These are phyloP conservation scores for Teleogryllus oceanicus DNA, from an alignment of 2,888 invertebrate genomes.

Conservation along the genomic window DNA sequence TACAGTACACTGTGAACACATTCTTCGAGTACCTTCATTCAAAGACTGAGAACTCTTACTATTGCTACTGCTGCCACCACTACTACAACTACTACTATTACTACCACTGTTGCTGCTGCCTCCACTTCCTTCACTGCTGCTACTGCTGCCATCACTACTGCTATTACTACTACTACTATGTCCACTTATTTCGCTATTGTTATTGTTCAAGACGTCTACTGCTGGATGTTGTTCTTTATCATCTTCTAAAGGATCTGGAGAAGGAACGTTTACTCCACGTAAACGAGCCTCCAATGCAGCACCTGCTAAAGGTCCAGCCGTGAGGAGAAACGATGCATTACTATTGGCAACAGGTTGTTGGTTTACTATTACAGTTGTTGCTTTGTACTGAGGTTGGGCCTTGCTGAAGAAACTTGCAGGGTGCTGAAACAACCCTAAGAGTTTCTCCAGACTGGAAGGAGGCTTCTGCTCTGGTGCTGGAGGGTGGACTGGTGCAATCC, in stretches of 20 bases:
- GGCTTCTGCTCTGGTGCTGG: constrained; percentile 48
- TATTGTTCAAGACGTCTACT: constrained; percentile 26
- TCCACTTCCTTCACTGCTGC: neutral
- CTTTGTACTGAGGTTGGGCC: constrained; percentile 28
- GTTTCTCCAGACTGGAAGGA: constrained; percentile 61
- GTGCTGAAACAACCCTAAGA: constrained; percentile 63
- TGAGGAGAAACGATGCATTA: constrained; percentile 24
- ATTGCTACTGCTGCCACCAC: neutral
- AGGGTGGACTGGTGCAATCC: constrained; percentile 55
- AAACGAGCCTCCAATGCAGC: neutral
- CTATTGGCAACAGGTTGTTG: constrained; percentile 26
- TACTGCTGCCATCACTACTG: neutral
- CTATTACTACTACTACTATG: constrained; percentile 4
- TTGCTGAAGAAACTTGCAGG: constrained; percentile 44
- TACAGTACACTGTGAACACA: neutral
- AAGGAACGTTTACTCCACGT: neutral
- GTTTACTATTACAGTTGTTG: constrained; percentile 22
- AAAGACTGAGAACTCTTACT: constrained; percentile 6
- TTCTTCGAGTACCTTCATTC: neutral
- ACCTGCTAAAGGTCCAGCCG: constrained; percentile 23
- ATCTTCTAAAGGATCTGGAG: neutral
- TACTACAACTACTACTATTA: neutral
- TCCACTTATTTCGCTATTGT: constrained; percentile 11
- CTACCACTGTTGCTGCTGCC: neutral
- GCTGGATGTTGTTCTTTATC: neutral